Conservation (phyloP, 2,888 invertebrate species). For the Atethmia centrago region DNA sequence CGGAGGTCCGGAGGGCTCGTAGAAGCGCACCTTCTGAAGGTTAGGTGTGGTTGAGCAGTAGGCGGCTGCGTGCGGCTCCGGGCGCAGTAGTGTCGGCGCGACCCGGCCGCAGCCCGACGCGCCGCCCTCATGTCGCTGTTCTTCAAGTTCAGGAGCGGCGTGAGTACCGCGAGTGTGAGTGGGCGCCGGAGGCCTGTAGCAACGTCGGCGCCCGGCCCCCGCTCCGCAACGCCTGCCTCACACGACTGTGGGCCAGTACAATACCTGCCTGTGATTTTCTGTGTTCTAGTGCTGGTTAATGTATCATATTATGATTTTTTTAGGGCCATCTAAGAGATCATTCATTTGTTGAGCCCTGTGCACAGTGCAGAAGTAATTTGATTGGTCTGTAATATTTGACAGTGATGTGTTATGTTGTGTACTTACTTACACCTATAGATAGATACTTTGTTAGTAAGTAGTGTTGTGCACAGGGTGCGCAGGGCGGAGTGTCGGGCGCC, state of each 20-base stretch:
- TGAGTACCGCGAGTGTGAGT: slow-evolving; percentile 77
- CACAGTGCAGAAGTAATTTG: neutral
- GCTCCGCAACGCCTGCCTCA: slow-evolving; percentile 12
- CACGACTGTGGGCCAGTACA: neutral
- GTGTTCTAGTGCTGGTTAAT: slow-evolving; percentile 5
- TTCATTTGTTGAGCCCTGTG: neutral
- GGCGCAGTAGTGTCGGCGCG: slow-evolving; percentile 73
- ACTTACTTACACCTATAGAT: too few species aligned
- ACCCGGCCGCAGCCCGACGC: slow-evolving; percentile 71
- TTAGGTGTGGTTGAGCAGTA: slow-evolving; percentile 30
- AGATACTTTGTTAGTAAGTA: neutral
- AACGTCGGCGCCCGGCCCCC: slow-evolving; percentile 1
- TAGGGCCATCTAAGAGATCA: neutral
- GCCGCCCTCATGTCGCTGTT: slow-evolving; percentile 85
- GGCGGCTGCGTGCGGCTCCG: slow-evolving; percentile 49
- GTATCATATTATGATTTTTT: neutral
- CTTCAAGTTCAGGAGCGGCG: slow-evolving; percentile 89
- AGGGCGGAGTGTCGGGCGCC: slow-evolving; percentile 20
- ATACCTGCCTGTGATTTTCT: neutral
- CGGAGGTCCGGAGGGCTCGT: neutral
- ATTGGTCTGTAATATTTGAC: neutral
- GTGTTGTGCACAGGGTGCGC: neutral
- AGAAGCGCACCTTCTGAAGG: slow-evolving; percentile 20
- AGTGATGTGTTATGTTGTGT: slow-evolving; percentile 3
- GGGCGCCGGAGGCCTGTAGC: neutral